A percentile compares a stretch with the other conserved stretches of the same genome.
Conservation (phyloP, 1,140 invertebrate genomes). For the Harpegnathos saltator region DNA sequence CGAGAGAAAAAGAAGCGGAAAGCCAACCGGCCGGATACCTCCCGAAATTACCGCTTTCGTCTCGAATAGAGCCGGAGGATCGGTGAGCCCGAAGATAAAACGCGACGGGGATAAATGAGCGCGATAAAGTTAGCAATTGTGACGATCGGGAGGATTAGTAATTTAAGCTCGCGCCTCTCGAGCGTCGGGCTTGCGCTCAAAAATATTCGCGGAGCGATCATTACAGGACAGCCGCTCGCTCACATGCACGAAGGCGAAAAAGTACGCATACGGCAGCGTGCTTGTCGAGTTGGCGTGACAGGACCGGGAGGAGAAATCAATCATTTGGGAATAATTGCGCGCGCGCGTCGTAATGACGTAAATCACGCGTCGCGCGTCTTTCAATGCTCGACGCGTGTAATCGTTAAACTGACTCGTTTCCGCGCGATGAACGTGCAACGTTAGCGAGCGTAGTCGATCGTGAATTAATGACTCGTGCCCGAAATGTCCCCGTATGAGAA, state of each 20-base stretch:
- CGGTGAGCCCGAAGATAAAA: slow-evolving; percentile 51
- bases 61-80: slow-evolving; percentile 46
- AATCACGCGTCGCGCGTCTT: not conserved
- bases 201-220: not conserved
- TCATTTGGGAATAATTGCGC: not conserved
- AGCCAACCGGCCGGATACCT: slow-evolving; percentile 27
- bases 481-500: not conserved
- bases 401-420: not conserved
- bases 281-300: too few species aligned
- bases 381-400: not conserved
- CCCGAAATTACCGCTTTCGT: slow-evolving; percentile 56
- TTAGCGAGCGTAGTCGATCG: not conserved
- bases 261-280: too few species aligned
- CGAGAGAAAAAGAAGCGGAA: slow-evolving; percentile 22
- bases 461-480: not conserved
- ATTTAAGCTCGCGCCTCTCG: not conserved
- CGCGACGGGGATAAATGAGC: slow-evolving; percentile 47
- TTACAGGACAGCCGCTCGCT: too few species aligned
- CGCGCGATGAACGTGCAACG: not conserved
- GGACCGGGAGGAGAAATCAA: too few species aligned
- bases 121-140: slow-evolving; percentile 44
- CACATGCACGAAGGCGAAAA: not conserved
- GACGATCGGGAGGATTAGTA: slow-evolving; percentile 42
- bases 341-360: not conserved
- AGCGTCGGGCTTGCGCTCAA: not conserved